Conservation (phyloP, 1,140 invertebrate genomes). For the Drosophila orena region DNA sequence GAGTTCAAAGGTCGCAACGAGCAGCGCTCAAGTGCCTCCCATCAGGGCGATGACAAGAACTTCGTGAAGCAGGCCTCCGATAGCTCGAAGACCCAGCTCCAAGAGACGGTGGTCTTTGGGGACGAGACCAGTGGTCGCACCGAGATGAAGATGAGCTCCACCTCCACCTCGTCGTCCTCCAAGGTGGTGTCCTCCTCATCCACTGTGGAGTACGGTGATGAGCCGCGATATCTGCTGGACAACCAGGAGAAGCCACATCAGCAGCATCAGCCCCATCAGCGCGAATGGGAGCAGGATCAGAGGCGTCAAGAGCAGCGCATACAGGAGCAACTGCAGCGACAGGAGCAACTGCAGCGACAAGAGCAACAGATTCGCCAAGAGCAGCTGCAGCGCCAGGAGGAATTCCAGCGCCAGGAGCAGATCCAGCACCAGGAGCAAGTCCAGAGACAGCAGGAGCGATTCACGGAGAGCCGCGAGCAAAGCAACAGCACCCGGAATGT, state of each 20-base stretch:
- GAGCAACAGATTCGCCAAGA: constrained; percentile 42
- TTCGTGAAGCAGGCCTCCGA: constrained; percentile 87
- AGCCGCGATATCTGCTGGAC: constrained; percentile 66
- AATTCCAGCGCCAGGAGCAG: constrained; percentile 46
- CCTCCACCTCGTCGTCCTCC: constrained; percentile 68
- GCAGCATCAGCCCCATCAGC: constrained; percentile 35
- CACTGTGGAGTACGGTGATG: constrained; percentile 63
- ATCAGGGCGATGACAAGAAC: constrained; percentile 88
- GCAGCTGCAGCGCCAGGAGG: constrained; percentile 36
- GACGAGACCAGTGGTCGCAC: constrained; percentile 85
- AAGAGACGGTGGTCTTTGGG: constrained; percentile 87
- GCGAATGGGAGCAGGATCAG: constrained; percentile 34
- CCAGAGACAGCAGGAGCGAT: constrained; percentile 60
- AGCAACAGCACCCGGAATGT: constrained; percentile 69
- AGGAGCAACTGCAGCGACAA: constrained; percentile 48
- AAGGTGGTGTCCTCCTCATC: constrained; percentile 76
- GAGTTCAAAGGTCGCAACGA: constrained; percentile 87
- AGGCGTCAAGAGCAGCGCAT: constrained; percentile 48
- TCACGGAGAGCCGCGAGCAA: constrained; percentile 69
- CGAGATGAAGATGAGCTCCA: constrained; percentile 80
- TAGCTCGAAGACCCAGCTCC: constrained; percentile 86
- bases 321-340: constrained; percentile 33
- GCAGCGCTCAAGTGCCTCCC: constrained; percentile 86
- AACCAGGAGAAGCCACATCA: constrained; percentile 28
- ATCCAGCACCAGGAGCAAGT: constrained; percentile 31